Base-by-base conservation (phyloP, 2,113 vertebrate genomes). In the Mesitornis unicolor region DNA sequence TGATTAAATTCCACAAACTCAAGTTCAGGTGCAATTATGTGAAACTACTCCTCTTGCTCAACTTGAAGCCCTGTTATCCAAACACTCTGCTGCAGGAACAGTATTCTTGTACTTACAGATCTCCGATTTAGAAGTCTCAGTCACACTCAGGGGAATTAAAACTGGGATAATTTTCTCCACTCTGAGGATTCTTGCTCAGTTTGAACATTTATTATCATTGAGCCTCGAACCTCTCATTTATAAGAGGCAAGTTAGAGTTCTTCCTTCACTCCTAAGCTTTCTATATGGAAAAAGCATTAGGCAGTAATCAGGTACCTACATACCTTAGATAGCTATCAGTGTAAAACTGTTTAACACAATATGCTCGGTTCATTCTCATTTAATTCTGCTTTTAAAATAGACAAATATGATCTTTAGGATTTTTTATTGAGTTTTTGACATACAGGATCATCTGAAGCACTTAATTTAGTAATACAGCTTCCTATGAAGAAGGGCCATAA, bases 281-380 rank as follows among this genome's bases (percentile, higher is more conserved):
- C 63, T 69, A 29, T 61, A 65, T 33, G 43, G 81, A 81, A 81
- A 90, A 95, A 90, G 11, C 54, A 84, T 83, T 90, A 92, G 40
- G 78, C 77, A 73, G 73, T 68, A 94, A 95, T 89, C 65, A 94
- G 61, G 48, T 75, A 81, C 69, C 74, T 75, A 87, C 94, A 61
- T 89, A 91, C 13, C 65, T 82, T 45, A 89, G 81, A 95, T 82
- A n/a, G 68, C 73, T 89, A 75, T 91, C 81, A 61, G 65, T 53
- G 69, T 75, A 84, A 84, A 92, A 89, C 70, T 19, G 38, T 84
- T 95, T 82, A 87, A 82, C 69, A 71, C 68, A 84, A 61, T 87
- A 71, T 45, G 54, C 28, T 73, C 2, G 0, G 7, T 45, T 92
- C 78, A 45, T 84, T 95, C 38, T 33, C 67, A 69, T 89, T 87